These are phyloP conservation scores for Octomys mimax DNA, from an alignment of 2,797 vertebrate species.

Conservation along the genomic window DNA sequence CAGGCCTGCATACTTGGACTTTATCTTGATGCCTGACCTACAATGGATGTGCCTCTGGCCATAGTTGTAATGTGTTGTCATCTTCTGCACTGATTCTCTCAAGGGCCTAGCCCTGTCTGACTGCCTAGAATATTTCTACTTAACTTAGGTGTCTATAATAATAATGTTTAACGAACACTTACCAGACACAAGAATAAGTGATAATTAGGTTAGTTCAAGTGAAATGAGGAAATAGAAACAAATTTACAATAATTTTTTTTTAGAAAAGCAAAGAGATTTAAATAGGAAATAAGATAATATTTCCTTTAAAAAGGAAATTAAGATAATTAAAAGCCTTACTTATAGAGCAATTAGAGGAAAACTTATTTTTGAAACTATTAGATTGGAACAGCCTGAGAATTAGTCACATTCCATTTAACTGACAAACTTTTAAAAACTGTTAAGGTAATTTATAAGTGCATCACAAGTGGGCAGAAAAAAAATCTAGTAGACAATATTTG, in stretches of 20 bases:
- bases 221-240: constrained; percentile 49
- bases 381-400: constrained; percentile 30
- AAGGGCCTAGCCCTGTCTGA: background rate
- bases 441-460: constrained; percentile 62
- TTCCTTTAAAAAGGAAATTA: constrained; percentile 58
- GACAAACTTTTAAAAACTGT: constrained; percentile 56
- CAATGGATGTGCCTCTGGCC: background rate
- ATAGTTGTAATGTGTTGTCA: background rate
- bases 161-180: constrained; percentile 27
- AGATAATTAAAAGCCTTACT: constrained; percentile 60
- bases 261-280: constrained; percentile 56
- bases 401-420: constrained; percentile 64
- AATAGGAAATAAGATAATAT: constrained; percentile 56
- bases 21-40: background rate
- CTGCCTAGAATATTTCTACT: background rate
- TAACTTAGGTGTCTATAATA: background rate
- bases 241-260: constrained; percentile 32
- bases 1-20: background rate
- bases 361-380: constrained; percentile 7
- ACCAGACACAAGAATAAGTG: background rate
- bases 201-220: constrained; percentile 1
- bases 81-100: background rate
- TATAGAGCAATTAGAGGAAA: constrained; percentile 40
- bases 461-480: constrained; percentile 57
- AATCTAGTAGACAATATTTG: constrained; percentile 48